Evolutionary conservation across 2,797 vertebrate species (phyloP).

Genomic region (Serranus cabrilla): DNA sequence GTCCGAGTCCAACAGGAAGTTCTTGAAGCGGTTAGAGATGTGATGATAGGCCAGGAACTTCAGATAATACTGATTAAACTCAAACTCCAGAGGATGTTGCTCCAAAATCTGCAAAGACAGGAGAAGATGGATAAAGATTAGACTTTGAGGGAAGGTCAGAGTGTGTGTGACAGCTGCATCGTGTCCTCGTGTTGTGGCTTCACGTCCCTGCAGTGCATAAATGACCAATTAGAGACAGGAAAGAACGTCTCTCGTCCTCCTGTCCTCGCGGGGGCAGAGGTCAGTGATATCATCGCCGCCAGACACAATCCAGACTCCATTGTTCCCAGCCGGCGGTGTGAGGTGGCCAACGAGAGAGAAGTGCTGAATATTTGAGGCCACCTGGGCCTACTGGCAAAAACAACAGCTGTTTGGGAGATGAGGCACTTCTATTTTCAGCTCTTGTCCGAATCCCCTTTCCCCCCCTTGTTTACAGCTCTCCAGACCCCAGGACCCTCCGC

Average conservation of each 20-base stretch:
- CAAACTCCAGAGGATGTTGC: slow-evolving; percentile 97
- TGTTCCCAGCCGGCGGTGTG: slow-evolving; percentile 70
- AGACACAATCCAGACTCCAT: slow-evolving; percentile 71
- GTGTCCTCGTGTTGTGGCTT: slow-evolving; percentile 45
- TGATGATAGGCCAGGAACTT: slow-evolving; percentile 99
- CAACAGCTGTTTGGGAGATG: slow-evolving; percentile 95
- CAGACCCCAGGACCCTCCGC: slow-evolving; percentile 78
- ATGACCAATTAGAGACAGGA: slow-evolving; percentile 67
- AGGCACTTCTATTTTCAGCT: slow-evolving; percentile 94
- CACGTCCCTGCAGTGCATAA: slow-evolving; percentile 48
- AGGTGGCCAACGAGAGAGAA: slow-evolving; percentile 62
- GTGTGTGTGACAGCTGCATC: slow-evolving; percentile 47
- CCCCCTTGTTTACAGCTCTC: slow-evolving; percentile 83
- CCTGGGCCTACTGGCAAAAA: slow-evolving; percentile 96
- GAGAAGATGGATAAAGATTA: slow-evolving; percentile 50
- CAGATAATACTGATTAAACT: slow-evolving; percentile 99
- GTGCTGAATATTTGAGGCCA: slow-evolving; percentile 86
- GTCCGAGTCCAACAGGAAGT: slow-evolving; percentile 98
- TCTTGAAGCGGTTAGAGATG: slow-evolving; percentile 98
- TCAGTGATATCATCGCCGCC: slow-evolving; percentile 74
- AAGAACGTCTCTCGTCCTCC: slow-evolving; percentile 75
- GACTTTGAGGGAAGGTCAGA: slow-evolving; percentile 25
- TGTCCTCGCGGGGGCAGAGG: slow-evolving; percentile 49
- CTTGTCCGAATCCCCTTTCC: slow-evolving; percentile 73
- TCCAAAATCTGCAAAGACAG: slow-evolving; percentile 90